These are phyloP conservation scores for Odontamblyopus lacepedii DNA, from an alignment of 2,797 vertebrate genomes.

Conservation along the genomic window DNA sequence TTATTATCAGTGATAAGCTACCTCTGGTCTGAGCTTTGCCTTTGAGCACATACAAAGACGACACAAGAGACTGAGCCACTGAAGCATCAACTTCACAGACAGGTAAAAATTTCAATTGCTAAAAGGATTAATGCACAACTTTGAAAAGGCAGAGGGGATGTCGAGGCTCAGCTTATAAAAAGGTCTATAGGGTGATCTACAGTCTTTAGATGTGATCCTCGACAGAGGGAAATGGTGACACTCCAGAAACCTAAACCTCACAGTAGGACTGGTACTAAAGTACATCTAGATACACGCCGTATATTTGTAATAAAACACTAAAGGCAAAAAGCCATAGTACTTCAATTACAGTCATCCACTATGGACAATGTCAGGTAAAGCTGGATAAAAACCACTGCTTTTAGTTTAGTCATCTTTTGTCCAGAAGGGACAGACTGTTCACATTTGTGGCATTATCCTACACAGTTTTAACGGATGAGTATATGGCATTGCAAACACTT, in stretches of 20 bases:
- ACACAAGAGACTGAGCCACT: slow-evolving; percentile 17
- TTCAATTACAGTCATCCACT: slow-evolving; percentile 52
- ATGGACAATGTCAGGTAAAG: slow-evolving; percentile 55
- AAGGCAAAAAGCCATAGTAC: slow-evolving; percentile 50
- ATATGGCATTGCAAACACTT: slow-evolving; percentile 58
- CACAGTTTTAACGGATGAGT: slow-evolving; percentile 68
- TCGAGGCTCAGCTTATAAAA: slow-evolving; percentile 33
- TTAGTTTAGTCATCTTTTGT: slow-evolving; percentile 55
- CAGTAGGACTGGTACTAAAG: slow-evolving; percentile 50
- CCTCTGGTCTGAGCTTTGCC: slow-evolving; percentile 29
- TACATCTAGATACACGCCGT: slow-evolving; percentile 42
- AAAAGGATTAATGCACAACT: slow-evolving; percentile 16
- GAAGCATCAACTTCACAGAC: slow-evolving; percentile 16
- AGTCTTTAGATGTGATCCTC: neutral
- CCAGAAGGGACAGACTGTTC: slow-evolving; percentile 38
- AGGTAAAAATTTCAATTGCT: slow-evolving; percentile 18
- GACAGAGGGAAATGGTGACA: slow-evolving; percentile 34
- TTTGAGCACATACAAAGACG: slow-evolving; percentile 18
- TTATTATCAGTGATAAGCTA: slow-evolving; percentile 33
- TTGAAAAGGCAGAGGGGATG: slow-evolving; percentile 18
- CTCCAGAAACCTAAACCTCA: slow-evolving; percentile 26
- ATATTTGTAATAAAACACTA: slow-evolving; percentile 45
- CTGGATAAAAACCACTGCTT: slow-evolving; percentile 45
- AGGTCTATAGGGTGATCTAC: slow-evolving; percentile 13
- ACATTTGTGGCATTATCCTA: slow-evolving; percentile 60